Percentiles rank a stretch among this genome's conserved stretches.
Conservation (phyloP, 2,888 invertebrate genomes). For the Dryococelus australis region DNA sequence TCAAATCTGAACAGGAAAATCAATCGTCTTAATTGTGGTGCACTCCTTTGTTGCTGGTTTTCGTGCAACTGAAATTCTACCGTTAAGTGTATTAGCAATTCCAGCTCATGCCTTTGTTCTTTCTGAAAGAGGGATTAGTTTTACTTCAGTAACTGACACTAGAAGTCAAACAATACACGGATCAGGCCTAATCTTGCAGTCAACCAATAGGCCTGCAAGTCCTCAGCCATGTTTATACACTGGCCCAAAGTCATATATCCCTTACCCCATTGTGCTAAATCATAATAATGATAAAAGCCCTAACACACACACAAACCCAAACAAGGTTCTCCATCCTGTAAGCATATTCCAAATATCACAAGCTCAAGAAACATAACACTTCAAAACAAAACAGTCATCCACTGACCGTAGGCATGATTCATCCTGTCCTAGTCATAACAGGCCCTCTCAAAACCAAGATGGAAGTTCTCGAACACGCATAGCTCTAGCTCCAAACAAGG, state of each 20-base stretch:
- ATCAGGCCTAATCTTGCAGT: not conserved
- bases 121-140: not conserved
- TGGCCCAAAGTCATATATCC: not conserved
- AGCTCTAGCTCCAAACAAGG: slow-evolving; percentile 27
- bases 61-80: slow-evolving; percentile 12
- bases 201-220: not conserved
- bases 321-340: no score
- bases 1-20: not conserved
- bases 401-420: no score
- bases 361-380: no score
- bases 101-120: slow-evolving; percentile 28
- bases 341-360: no score
- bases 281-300: not conserved
- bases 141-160: not conserved
- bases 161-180: not conserved
- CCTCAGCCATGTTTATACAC: not conserved
- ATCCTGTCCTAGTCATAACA: no score
- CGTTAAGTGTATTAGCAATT: not conserved
- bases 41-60: slow-evolving; percentile 24
- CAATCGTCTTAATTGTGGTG: slow-evolving; percentile 25
- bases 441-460: no score
- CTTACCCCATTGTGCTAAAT: not conserved
- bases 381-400: no score
- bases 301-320: not conserved
- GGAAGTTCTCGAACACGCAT: no score